Conservation (phyloP, 2,888 invertebrate species). For the Odontocolon sp. region DNA sequence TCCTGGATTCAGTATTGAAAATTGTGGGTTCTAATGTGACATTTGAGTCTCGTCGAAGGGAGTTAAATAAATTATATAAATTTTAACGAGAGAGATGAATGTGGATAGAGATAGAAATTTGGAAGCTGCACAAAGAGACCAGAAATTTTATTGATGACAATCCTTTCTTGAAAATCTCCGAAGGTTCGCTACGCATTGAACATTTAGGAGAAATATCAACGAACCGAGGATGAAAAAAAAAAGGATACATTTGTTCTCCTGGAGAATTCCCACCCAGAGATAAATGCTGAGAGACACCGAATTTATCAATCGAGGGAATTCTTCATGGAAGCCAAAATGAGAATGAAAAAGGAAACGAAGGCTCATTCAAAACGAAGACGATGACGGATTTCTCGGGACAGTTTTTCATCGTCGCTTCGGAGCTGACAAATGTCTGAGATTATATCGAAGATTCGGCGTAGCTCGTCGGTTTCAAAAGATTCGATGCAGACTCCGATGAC, state of each 20-base stretch:
- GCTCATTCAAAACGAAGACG: slow-evolving; percentile 54
- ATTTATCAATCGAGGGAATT: slow-evolving; percentile 66
- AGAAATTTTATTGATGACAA: slow-evolving; percentile 24
- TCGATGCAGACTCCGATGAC: slow-evolving; percentile 31
- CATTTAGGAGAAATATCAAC: background rate
- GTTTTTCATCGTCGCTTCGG: slow-evolving; percentile 44
- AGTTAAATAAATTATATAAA: background rate
- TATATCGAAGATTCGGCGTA: slow-evolving; percentile 55
- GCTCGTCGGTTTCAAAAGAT: slow-evolving; percentile 47
- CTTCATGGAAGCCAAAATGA: background rate
- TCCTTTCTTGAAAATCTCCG: slow-evolving; percentile 10
- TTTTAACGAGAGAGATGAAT: background rate
- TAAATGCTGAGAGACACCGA: slow-evolving; percentile 43
- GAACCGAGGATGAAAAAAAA: background rate
- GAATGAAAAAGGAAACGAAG: slow-evolving; percentile 20
- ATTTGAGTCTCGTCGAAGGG: background rate
- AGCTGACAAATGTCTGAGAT: slow-evolving; percentile 75
- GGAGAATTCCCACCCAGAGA: slow-evolving; percentile 19
- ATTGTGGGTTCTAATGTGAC: background rate
- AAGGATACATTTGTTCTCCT: slow-evolving; percentile 13
- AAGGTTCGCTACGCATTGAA: background rate
- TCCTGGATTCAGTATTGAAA: background rate
- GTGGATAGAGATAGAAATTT: background rate
- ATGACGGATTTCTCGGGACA: slow-evolving; percentile 63
- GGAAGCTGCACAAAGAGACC: background rate